Conservation (phyloP, 2,797 vertebrate genomes). For the Sebastes flavidus region DNA sequence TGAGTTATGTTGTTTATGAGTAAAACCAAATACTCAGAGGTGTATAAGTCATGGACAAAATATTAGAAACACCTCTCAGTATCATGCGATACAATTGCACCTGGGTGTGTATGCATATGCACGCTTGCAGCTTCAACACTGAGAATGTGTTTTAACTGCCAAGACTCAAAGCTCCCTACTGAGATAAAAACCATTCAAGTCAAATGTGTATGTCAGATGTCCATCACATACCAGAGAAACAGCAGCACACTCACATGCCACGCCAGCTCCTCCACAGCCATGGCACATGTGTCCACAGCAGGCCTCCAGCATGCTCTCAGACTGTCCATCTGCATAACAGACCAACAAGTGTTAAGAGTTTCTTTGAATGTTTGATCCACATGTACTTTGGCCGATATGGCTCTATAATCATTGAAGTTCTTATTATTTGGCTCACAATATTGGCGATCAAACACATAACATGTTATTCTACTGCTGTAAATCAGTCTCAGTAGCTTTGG, state of each 20-base stretch:
- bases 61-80: not conserved
- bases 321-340: not conserved
- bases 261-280: not conserved
- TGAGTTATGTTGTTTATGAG: not conserved
- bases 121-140: not conserved
- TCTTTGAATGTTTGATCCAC: not conserved
- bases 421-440: not conserved
- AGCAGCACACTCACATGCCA: not conserved
- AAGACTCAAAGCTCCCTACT: not conserved
- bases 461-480: not conserved
- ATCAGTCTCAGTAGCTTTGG: not conserved
- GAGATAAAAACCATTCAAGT: slow-evolving; percentile 18
- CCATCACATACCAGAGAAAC: slow-evolving; percentile 10
- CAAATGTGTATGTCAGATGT: slow-evolving; percentile 3
- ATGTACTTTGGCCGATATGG: not conserved
- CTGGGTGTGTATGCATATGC: not conserved
- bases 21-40: not conserved
- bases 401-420: not conserved
- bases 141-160: not conserved
- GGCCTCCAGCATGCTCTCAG: not conserved
- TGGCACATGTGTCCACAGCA: not conserved
- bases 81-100: not conserved
- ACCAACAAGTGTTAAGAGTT: not conserved
- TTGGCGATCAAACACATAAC: not conserved
- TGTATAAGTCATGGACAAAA: not conserved